Evolutionary conservation across 2,888 invertebrate genomes (phyloP).

Genomic region (Crepidodera aurea): DNA sequence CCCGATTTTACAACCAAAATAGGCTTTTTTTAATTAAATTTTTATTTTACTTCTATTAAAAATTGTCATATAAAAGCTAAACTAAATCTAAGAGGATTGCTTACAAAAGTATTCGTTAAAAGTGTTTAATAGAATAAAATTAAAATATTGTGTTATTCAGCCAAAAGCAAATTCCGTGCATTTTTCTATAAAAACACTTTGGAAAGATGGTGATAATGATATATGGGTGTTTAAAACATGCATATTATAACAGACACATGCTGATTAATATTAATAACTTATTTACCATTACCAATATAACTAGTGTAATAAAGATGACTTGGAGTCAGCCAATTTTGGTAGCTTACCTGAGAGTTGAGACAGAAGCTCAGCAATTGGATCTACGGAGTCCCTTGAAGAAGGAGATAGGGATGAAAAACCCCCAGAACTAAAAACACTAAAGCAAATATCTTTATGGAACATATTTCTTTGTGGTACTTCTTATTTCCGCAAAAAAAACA

Average conservation of each 20-base stretch:
- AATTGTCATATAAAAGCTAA: no score
- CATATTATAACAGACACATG: not conserved
- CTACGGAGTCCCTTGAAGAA: slow-evolving; percentile 90
- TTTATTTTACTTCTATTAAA: no score
- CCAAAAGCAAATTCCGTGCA: no score
- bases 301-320: slow-evolving; percentile 1
- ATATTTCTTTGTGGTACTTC: slow-evolving; percentile 14
- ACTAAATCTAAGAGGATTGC: no score
- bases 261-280: not conserved
- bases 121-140: no score
- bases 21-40: no score
- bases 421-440: slow-evolving; percentile 73
- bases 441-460: slow-evolving; percentile 46
- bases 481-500: slow-evolving; percentile 12
- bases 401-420: slow-evolving; percentile 85
- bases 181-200: no score
- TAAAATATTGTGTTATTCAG: no score
- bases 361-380: slow-evolving; percentile 94
- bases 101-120: no score
- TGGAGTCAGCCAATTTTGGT: not conserved
- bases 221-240: not conserved
- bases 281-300: slow-evolving; percentile 5
- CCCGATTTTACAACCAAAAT: no score
- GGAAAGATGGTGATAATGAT: no score
- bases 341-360: slow-evolving; percentile 83